Conservation (phyloP, 2,113 vertebrate genomes). For the Oenanthe oenanthe region DNA sequence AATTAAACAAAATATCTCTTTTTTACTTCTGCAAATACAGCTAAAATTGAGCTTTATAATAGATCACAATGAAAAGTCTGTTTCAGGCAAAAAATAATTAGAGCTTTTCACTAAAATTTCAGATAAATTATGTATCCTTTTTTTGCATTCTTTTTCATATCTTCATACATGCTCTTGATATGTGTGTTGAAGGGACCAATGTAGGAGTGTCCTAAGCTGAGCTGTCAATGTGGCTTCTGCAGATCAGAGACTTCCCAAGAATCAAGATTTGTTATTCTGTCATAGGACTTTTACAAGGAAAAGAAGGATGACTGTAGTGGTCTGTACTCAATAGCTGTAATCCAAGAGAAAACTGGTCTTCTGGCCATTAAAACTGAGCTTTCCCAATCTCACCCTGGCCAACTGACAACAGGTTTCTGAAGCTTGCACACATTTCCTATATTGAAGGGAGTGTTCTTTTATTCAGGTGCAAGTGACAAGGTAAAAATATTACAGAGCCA, state of each 20-base stretch:
- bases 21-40: not conserved
- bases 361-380: not conserved
- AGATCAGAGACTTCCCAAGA: not conserved
- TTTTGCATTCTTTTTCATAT: not conserved
- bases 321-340: not conserved
- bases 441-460: not conserved
- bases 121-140: not conserved
- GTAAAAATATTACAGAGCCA: not conserved
- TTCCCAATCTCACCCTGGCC: not conserved
- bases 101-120: not conserved
- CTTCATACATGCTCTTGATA: not conserved
- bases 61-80: not conserved
- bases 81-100: not conserved
- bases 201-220: not conserved
- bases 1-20: not conserved
- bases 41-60: not conserved
- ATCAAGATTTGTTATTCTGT: not conserved
- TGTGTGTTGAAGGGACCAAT: not conserved
- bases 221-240: not conserved
- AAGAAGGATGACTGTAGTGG: not conserved
- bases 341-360: not conserved
- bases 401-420: not conserved
- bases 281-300: not conserved
- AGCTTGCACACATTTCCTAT: accelerated
- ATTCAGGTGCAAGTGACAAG: not conserved